phyloP scores from a whole-genome alignment of 2,888 invertebrate species.

The Aspidapion aeneum region DNA sequence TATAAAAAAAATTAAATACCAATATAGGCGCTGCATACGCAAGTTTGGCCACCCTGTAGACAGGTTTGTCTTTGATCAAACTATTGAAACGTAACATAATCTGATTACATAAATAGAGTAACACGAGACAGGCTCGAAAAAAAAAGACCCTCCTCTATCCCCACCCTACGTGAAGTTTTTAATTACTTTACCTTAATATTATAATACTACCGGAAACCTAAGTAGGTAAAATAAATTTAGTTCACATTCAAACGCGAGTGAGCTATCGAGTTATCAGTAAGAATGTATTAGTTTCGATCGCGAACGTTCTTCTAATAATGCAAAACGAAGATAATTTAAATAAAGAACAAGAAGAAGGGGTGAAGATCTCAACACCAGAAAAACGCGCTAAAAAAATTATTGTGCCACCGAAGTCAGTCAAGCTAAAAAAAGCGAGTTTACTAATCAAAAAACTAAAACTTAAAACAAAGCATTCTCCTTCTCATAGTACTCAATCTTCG shows the following conservation, averaged over 20 bases:
- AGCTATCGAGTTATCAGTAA: no score
- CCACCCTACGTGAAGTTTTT: constrained; percentile 14
- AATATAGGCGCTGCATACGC: no score
- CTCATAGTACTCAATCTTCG: constrained; percentile 16
- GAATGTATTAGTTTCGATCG: background rate
- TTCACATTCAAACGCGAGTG: constrained; percentile 23
- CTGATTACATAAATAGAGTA: background rate
- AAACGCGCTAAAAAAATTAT: constrained; percentile 30
- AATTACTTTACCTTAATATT: constrained; percentile 27
- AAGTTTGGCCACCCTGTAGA: background rate
- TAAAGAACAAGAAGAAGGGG: constrained; percentile 22
- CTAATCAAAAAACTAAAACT: constrained; percentile 37
- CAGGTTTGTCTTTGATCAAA: background rate
- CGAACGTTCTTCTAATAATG: constrained; percentile 34
- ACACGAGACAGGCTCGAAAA: constrained; percentile 1
- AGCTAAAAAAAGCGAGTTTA: constrained; percentile 34
- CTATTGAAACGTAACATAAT: background rate
- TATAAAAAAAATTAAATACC: no score
- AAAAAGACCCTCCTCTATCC: constrained; percentile 24
- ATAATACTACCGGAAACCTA: constrained; percentile 25
- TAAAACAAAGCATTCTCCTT: constrained; percentile 28
- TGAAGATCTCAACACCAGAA: constrained; percentile 11
- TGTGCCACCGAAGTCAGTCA: constrained; percentile 27
- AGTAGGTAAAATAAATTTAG: constrained; percentile 29
- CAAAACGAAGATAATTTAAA: constrained; percentile 30